These are phyloP conservation scores for Otis tarda DNA, from an alignment of 2,113 vertebrate species.

Conservation along the genomic window DNA sequence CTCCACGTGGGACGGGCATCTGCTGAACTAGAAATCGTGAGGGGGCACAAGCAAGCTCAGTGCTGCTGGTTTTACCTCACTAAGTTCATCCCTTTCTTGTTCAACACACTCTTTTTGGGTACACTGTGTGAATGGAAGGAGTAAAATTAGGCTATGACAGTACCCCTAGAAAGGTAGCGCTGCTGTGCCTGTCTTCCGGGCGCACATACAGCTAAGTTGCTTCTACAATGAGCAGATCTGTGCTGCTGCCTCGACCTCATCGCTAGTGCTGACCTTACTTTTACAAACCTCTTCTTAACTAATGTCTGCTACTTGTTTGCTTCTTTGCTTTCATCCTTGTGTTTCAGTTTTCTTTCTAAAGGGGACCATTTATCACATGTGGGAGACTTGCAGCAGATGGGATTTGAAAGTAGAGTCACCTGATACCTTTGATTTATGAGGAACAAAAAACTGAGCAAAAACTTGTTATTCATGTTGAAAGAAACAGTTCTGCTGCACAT, in stretches of 20 bases:
- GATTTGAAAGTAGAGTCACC: neutral
- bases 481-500: neutral
- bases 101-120: accelerated
- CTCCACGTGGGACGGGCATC: accelerated
- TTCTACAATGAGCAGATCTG: accelerated
- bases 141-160: accelerated
- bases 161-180: accelerated
- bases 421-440: neutral
- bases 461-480: neutral
- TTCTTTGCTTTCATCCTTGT: neutral
- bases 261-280: neutral
- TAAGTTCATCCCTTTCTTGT: accelerated
- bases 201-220: accelerated
- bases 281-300: neutral
- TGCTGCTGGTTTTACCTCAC: accelerated
- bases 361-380: neutral
- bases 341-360: neutral
- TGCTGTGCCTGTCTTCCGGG: accelerated
- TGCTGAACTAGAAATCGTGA: accelerated
- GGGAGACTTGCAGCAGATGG: neutral
- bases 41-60: neutral
- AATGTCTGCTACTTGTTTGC: accelerated
- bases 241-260: accelerated
- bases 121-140: accelerated
- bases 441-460: neutral